A percentile compares a stretch with the other conserved stretches of the same genome.
Evolutionary conservation across 1,140 invertebrate genomes (phyloP).

Genomic region (Cydia strobilella): DNA sequence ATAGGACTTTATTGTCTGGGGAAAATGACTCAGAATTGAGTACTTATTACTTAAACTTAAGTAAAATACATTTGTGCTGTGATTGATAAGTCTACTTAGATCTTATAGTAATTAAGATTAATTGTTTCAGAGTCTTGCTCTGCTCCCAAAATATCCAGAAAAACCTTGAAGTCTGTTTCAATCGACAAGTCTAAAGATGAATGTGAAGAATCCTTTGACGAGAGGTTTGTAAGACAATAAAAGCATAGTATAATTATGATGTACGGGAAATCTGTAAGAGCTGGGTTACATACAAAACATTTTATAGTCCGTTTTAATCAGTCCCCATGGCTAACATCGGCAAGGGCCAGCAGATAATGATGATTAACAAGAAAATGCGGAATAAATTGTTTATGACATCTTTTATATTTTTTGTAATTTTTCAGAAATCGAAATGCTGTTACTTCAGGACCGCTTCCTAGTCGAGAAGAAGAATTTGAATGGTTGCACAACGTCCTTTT

Average conservation of each 20-base stretch:
- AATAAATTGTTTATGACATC: too few relatives aligned
- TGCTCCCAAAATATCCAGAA: constrained; percentile 44
- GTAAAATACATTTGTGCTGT: too few relatives aligned
- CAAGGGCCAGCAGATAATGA: background rate
- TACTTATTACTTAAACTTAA: too few relatives aligned
- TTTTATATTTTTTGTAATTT: too few relatives aligned
- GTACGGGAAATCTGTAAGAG: background rate
- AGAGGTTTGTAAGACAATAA: constrained; percentile 14
- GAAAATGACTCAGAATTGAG: too few relatives aligned
- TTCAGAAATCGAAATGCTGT: constrained; percentile 75
- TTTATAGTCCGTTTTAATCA: background rate
- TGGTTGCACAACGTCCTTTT: constrained; percentile 86
- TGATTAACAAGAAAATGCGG: background rate
- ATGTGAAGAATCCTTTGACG: constrained; percentile 16
- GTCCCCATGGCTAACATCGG: background rate
- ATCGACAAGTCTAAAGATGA: constrained; percentile 20
- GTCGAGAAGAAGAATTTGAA: constrained; percentile 88
- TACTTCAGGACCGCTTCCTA: constrained; percentile 80
- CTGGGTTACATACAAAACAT: background rate
- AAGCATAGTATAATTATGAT: background rate
- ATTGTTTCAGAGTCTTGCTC: constrained; percentile 40
- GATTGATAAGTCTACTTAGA: too few relatives aligned
- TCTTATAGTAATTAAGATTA: background rate
- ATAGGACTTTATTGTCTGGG: too few relatives aligned
- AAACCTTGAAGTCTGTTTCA: constrained; percentile 27